Conservation (phyloP, 35 echinoderm and acorn worm species). For the Stichopus chloronotus region DNA sequence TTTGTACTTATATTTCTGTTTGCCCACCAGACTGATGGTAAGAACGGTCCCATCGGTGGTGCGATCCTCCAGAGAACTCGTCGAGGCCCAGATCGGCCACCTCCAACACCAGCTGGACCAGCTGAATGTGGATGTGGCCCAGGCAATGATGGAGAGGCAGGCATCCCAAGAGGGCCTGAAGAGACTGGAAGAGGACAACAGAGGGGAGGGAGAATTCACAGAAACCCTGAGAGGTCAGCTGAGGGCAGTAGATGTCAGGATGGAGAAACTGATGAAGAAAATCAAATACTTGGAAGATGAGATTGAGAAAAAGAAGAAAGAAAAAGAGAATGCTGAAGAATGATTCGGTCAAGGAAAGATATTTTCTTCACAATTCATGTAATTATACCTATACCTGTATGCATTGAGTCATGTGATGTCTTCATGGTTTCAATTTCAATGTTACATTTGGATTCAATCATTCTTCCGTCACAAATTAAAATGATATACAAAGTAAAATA, state of each 20-base stretch:
- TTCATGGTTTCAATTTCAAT: too few relatives aligned
- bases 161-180: conserved; percentile 67
- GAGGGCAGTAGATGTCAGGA: conserved; percentile 56
- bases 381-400: too few relatives aligned
- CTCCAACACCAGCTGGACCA: conserved; percentile 81
- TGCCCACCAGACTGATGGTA: not conserved
- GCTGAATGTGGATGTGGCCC: conserved; percentile 77
- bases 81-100: conserved; percentile 76
- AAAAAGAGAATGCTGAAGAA: conserved; percentile 31
- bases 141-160: conserved; percentile 69
- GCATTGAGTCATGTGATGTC: too few relatives aligned
- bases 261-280: conserved; percentile 87
- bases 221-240: conserved; percentile 70
- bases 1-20: not conserved
- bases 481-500: too few relatives aligned
- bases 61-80: conserved; percentile 61
- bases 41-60: not conserved
- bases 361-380: too few relatives aligned
- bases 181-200: conserved; percentile 36
- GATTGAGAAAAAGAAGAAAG: conserved; percentile 78
- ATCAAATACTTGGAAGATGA: conserved; percentile 79
- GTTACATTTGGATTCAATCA: too few relatives aligned
- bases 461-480: too few relatives aligned
- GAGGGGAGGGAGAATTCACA: conserved; percentile 33
- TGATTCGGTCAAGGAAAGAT: too few relatives aligned